phyloP scores from a whole-genome alignment of 2,113 vertebrate species.

The Paradoxurus hermaphroditus region DNA sequence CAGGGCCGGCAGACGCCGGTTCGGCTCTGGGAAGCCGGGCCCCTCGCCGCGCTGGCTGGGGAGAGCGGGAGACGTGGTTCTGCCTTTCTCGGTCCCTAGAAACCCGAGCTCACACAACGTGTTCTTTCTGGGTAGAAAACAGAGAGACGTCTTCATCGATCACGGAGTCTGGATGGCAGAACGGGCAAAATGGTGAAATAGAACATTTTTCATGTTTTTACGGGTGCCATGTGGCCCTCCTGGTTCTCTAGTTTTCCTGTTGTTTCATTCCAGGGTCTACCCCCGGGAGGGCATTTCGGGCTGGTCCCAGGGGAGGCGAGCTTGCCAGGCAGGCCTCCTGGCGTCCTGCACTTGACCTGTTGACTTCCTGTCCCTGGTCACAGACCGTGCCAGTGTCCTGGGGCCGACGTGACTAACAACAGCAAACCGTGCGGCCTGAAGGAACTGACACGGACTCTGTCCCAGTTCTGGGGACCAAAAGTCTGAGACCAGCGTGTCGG shows the following conservation, averaged over 20 bases:
- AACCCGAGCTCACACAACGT: neutral
- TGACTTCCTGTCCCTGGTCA: neutral
- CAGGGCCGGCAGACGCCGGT: fast-evolving
- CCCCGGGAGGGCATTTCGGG: fast-evolving
- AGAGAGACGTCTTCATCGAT: neutral
- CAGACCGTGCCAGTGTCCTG: fast-evolving
- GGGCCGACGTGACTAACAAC: neutral
- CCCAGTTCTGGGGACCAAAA: neutral
- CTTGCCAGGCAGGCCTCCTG: too few relatives aligned
- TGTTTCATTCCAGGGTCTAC: neutral
- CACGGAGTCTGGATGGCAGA: neutral
- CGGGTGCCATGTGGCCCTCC: neutral
- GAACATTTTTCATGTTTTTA: fast-evolving
- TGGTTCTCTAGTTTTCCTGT: neutral
- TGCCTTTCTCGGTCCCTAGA: neutral
- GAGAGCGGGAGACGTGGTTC: too few relatives aligned
- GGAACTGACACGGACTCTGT: neutral
- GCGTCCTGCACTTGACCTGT: neutral
- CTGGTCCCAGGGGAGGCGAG: fast-evolving
- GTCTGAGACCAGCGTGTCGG: fast-evolving
- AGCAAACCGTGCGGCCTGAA: neutral
- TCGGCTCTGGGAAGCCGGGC: fast-evolving
- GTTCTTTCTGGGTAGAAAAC: neutral
- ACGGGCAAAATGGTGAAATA: neutral
- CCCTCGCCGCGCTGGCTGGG: fast-evolving